Evolutionary conservation across 2,797 vertebrate species (phyloP).

Genomic region (Paratrypauchen microcephalus): DNA sequence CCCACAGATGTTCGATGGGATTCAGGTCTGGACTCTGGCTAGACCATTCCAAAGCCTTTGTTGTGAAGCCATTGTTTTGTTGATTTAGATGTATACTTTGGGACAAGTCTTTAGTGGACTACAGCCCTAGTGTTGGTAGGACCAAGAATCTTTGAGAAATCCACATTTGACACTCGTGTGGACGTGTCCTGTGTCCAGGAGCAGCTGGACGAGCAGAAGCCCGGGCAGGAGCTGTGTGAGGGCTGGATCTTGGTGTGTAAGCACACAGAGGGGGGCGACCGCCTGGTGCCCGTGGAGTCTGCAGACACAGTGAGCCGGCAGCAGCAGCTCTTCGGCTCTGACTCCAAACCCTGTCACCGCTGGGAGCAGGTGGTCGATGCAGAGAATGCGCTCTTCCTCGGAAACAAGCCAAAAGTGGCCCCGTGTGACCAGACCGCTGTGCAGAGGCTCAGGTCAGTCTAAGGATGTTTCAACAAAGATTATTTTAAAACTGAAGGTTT

Average conservation of each 20-base stretch:
- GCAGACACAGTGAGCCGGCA: conserved; percentile 85
- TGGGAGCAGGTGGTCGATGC: conserved; percentile 97
- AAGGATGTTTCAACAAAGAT: neutral
- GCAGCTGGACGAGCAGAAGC: conserved; percentile 89
- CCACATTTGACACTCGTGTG: too few relatives aligned
- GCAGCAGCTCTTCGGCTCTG: conserved; percentile 93
- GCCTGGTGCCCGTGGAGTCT: conserved; percentile 91
- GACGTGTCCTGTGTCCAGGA: conserved; percentile 74
- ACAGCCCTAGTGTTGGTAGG: too few relatives aligned
- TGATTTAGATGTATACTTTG: too few relatives aligned
- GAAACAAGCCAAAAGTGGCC: conserved; percentile 83
- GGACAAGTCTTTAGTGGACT: too few relatives aligned
- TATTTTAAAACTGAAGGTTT: too few relatives aligned
- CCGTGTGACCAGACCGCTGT: conserved; percentile 83
- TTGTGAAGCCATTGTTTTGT: too few relatives aligned
- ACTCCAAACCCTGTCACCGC: conserved; percentile 89
- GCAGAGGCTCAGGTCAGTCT: conserved; percentile 88
- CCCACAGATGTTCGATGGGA: too few relatives aligned
- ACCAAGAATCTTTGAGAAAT: too few relatives aligned
- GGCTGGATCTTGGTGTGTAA: conserved; percentile 95
- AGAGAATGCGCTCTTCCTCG: conserved; percentile 86
- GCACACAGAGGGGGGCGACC: conserved; percentile 90
- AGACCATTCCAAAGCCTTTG: too few relatives aligned
- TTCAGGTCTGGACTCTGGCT: too few relatives aligned
- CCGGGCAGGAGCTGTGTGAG: conserved; percentile 85